Evolutionary conservation across 2,888 invertebrate species (phyloP).

Genomic region (Scaptomyza caliginosa): DNA sequence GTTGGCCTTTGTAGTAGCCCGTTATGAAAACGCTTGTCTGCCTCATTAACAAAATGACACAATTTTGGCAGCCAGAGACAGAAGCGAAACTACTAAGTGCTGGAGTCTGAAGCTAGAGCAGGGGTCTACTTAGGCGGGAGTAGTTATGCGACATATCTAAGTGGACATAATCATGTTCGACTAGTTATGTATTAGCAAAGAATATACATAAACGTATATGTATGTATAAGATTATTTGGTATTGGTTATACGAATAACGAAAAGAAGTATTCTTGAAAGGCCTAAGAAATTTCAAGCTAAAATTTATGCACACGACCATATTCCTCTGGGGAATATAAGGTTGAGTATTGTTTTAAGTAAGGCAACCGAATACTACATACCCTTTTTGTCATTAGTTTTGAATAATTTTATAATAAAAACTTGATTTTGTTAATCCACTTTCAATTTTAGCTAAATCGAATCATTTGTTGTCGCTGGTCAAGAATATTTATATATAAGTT

Average conservation of each 20-base stretch:
- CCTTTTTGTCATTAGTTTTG: too few relatives aligned
- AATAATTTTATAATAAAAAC: too few relatives aligned
- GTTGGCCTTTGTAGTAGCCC: not conserved
- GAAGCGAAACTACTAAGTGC: slow-evolving; percentile 36
- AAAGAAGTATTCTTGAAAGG: slow-evolving; percentile 17
- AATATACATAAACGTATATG: not conserved
- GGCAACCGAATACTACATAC: not conserved
- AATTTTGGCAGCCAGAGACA: slow-evolving; percentile 51
- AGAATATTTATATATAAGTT: too few relatives aligned
- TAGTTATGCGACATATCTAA: not conserved
- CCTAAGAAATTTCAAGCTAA: slow-evolving; percentile 44
- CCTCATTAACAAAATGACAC: slow-evolving; percentile 77
- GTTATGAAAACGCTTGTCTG: slow-evolving; percentile 27
- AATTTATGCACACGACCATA: slow-evolving; percentile 75
- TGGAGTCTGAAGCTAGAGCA: not conserved
- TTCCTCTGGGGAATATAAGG: slow-evolving; percentile 70
- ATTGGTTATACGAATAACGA: slow-evolving; percentile 2
- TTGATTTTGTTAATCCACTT: too few relatives aligned
- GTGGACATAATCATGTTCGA: slow-evolving; percentile 34
- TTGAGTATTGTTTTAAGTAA: slow-evolving; percentile 5
- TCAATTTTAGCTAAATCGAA: not conserved
- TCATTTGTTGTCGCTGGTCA: too few relatives aligned
- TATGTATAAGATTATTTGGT: not conserved
- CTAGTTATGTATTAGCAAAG: slow-evolving; percentile 7
- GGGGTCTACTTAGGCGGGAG: slow-evolving; percentile 4